Base-by-base conservation (phyloP, 2,888 invertebrate genomes). In the Apoda limacodes region DNA sequence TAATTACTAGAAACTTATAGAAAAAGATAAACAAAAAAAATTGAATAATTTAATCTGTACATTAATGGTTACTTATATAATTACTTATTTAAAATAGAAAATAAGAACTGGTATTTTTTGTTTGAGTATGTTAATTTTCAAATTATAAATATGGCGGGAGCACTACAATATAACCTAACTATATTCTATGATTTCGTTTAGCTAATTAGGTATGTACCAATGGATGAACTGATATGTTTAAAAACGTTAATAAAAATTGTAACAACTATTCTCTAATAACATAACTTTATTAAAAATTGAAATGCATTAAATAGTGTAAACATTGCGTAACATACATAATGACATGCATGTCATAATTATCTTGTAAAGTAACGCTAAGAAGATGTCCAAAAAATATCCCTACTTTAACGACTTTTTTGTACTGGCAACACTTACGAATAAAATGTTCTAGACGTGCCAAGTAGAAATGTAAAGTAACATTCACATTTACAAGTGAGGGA, bases 41-140 rank as follows among this genome's bases (percentile, higher is more conserved):
- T 55, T 62, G 58, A 72, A 75, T 75, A 75, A 76, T 62, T 72
- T 69, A 76, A 52, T 66, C 76, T 76, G 72, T 78, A 78, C 76
- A 78, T 54, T 47, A 45, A 31, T 37, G 30, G 34, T 49, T 52
- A 58, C 49, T 59, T 59, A 48, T 50, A 52, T 54, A 50, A 53
- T 52, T n/a, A n/a, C n/a, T 44, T n/a, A n/a, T n/a, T n/a, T n/a
- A n/a, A n/a, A n/a, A n/a, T n/a, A n/a, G n/a, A n/a, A n/a, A n/a
- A n/a, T 55, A 51, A 55, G 54, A 65, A 71, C 64, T 65, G 69
- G 66, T 63, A 64, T 42, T n/a, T n/a, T n/a, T n/a, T n/a, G n/a
- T n/a, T 43, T 41, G 39, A 50, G 50, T 52, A 49, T 48, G 50
- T 51, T 58, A 55, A 46, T 47, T 50, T 48, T 55, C 54, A 54